Conservation (phyloP, 2,113 vertebrate genomes). For the Columba janthina region DNA sequence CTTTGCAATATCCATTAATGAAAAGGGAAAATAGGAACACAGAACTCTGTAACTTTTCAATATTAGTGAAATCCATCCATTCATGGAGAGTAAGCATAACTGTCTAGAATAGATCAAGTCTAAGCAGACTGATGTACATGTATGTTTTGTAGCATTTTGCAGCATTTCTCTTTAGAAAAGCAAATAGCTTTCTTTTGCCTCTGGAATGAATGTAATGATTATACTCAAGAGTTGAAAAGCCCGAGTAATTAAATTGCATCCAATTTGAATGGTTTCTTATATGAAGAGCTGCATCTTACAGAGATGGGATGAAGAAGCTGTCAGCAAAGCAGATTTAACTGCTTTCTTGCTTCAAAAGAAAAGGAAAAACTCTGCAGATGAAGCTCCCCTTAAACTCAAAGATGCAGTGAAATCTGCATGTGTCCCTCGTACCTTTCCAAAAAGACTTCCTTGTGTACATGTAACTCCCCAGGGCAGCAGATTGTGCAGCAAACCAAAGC, state of each 20-base stretch:
- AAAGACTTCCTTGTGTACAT: neutral
- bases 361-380: neutral
- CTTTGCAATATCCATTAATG: neutral
- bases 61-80: neutral
- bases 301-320: neutral
- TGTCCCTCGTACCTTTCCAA: neutral
- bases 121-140: neutral
- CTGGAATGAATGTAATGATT: neutral
- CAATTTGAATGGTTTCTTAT: neutral
- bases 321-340: neutral
- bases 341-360: neutral
- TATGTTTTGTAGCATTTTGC: neutral
- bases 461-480: neutral
- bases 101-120: neutral
- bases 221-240: neutral
- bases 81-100: neutral
- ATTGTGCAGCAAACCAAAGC: neutral
- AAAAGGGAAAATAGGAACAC: neutral
- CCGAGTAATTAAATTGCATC: neutral
- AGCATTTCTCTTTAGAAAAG: neutral
- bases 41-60: neutral
- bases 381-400: neutral
- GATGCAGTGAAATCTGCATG: neutral
- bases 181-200: conserved; percentile 7
- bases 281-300: neutral